Conservation (phyloP, 2,888 invertebrate species). For the Cremastinae sp. region DNA sequence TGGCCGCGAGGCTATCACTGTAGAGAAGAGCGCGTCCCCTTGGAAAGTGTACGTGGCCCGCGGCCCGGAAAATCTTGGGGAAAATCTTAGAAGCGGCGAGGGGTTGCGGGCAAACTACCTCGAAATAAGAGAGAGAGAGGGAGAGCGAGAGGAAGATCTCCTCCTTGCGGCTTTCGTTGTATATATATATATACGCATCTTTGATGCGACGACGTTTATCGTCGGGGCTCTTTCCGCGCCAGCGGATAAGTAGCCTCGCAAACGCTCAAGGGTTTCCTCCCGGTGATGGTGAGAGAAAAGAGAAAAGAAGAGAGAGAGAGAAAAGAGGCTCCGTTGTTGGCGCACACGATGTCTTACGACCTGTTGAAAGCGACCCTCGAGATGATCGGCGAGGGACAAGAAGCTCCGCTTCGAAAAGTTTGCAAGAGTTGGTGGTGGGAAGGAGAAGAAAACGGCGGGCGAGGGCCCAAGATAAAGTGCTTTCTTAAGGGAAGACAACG, state of each 20-base stretch:
- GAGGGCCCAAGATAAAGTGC: conserved; percentile 72
- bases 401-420: conserved; percentile 32
- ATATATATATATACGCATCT: conserved; percentile 18
- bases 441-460: conserved; percentile 22
- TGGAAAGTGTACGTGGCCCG: conserved; percentile 42
- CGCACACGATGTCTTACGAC: conserved; percentile 73
- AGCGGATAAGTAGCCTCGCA: conserved; percentile 53
- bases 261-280: conserved; percentile 37
- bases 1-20: conserved; percentile 22
- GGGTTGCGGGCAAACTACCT: conserved; percentile 52
- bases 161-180: conserved; percentile 7
- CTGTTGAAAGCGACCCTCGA: conserved; percentile 74
- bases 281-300: conserved; percentile 42
- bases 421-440: background rate
- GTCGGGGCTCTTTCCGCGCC: conserved; percentile 53
- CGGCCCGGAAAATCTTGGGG: conserved; percentile 66
- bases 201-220: conserved; percentile 56
- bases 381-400: conserved; percentile 53
- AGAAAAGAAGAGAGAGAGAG: conserved; percentile 39
- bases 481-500: conserved; percentile 70
- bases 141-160: too few relatives aligned
- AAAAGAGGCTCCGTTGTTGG: conserved; percentile 23
- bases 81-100: conserved; percentile 58
- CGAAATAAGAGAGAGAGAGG: conserved; percentile 31
- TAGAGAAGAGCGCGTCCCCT: conserved; percentile 28